phyloP scores from a whole-genome alignment of 2,888 invertebrate species.

The Melinopterus prodromus region DNA sequence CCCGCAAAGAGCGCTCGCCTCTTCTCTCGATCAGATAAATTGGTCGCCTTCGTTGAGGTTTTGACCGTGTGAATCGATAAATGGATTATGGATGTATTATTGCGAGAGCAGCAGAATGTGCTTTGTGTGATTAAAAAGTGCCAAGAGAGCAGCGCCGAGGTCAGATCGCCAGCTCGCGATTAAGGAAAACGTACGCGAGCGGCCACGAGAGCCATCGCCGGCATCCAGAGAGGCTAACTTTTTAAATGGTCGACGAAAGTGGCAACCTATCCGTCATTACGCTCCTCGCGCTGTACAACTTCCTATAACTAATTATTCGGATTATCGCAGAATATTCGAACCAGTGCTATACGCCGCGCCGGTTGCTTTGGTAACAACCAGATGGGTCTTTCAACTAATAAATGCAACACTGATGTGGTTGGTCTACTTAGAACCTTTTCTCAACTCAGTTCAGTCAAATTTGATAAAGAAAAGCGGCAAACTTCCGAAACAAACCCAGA shows the following conservation, averaged over 20 bases:
- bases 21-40: conserved; percentile 57
- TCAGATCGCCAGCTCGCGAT: conserved; percentile 37
- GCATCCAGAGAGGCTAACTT: background rate
- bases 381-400: too few species aligned
- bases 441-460: too few species aligned
- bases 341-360: too few species aligned
- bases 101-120: conserved; percentile 43
- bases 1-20: conserved; percentile 11
- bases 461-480: too few species aligned
- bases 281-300: background rate
- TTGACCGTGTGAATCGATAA: conserved; percentile 61
- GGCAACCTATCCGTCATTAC: conserved; percentile 4
- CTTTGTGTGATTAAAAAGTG: conserved; percentile 43
- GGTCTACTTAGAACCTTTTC: too few species aligned
- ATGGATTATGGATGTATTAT: conserved; percentile 55
- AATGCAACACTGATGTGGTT: too few species aligned
- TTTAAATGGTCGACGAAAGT: background rate
- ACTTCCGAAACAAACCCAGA: too few species aligned
- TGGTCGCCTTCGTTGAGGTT: conserved; percentile 56
- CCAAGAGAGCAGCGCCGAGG: conserved; percentile 38
- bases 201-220: conserved; percentile 4
- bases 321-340: background rate
- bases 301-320: conserved; percentile 4
- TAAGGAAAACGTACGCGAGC: conserved; percentile 9
- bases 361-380: too few species aligned